Conservation (phyloP, 1,140 invertebrate genomes). For the Agrypnia vestita region DNA sequence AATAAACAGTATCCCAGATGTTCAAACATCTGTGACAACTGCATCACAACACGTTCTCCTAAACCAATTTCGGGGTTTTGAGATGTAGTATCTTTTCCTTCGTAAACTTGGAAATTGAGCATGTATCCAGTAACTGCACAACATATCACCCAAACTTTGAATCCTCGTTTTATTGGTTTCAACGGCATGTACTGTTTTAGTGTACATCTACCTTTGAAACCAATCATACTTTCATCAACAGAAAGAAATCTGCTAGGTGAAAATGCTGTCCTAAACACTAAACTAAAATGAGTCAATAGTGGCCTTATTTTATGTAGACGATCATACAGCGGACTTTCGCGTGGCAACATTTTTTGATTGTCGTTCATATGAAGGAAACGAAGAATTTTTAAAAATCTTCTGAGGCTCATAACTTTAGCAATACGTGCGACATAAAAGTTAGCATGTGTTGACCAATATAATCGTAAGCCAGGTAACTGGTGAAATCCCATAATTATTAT, state of each 20-base stretch:
- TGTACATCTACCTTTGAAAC: slow-evolving; percentile 17
- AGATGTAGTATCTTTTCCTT: slow-evolving; percentile 25
- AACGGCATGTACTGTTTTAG: slow-evolving; percentile 24
- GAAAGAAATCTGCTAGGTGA: slow-evolving; percentile 20
- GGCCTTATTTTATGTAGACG: too few relatives aligned
- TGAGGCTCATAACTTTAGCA: slow-evolving; percentile 2
- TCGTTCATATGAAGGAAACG: slow-evolving; percentile 18
- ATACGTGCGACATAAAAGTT: slow-evolving; percentile 19
- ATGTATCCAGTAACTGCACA: slow-evolving; percentile 8
- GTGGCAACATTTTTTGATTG: not conserved
- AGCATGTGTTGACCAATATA: slow-evolving; percentile 12
- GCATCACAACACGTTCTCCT: slow-evolving; percentile 28
- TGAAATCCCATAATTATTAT: slow-evolving; percentile 25
- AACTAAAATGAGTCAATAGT: too few relatives aligned
- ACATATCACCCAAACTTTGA: too few relatives aligned
- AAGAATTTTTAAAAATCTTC: slow-evolving; percentile 18
- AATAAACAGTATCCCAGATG: too few relatives aligned
- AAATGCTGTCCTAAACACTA: too few relatives aligned
- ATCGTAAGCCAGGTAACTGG: slow-evolving; percentile 16
- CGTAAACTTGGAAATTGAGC: slow-evolving; percentile 18
- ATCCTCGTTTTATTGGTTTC: slow-evolving; percentile 25
- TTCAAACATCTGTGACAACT: too few relatives aligned
- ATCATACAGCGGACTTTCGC: not conserved
- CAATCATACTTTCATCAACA: too few relatives aligned
- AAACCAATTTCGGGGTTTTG: not conserved